Conservation (phyloP, 2,113 vertebrate species). For the Pampusana beccarii region DNA sequence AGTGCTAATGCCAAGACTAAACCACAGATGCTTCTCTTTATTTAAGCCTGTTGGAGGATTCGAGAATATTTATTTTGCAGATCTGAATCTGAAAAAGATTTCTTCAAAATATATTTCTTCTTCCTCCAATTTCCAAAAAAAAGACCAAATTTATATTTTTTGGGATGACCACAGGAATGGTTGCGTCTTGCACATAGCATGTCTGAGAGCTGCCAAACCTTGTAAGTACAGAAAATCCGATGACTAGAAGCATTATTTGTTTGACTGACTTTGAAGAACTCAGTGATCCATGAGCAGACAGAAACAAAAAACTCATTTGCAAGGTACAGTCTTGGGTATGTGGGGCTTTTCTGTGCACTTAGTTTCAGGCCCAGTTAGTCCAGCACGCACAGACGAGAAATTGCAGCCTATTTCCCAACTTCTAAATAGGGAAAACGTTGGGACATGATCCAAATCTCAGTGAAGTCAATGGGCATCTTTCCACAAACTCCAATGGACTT, state of each 20-base stretch:
- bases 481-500: conserved; percentile 13
- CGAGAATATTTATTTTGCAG: not conserved
- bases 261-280: conserved; percentile 36
- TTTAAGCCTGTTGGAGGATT: not conserved
- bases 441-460: not conserved
- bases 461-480: conserved; percentile 43
- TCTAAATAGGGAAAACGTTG: not conserved
- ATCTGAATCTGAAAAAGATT: not conserved
- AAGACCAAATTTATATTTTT: not conserved
- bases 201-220: not conserved
- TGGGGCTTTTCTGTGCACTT: not conserved
- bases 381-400: not conserved
- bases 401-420: not conserved
- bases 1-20: not conserved
- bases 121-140: not conserved
- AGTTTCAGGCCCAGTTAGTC: not conserved
- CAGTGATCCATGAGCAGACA: not conserved
- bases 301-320: conserved; percentile 29
- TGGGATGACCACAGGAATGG: not conserved
- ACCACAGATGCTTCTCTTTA: not conserved
- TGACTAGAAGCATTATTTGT: conserved; percentile 2
- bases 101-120: not conserved
- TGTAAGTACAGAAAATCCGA: conserved; percentile 8
- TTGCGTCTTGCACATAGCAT: not conserved
- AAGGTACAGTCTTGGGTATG: not conserved